A percentile compares a stretch with the other conserved stretches of the same genome.
These are phyloP conservation scores for Drosophila nikananu DNA, from an alignment of 1,140 invertebrate genomes.

Conservation along the genomic window DNA sequence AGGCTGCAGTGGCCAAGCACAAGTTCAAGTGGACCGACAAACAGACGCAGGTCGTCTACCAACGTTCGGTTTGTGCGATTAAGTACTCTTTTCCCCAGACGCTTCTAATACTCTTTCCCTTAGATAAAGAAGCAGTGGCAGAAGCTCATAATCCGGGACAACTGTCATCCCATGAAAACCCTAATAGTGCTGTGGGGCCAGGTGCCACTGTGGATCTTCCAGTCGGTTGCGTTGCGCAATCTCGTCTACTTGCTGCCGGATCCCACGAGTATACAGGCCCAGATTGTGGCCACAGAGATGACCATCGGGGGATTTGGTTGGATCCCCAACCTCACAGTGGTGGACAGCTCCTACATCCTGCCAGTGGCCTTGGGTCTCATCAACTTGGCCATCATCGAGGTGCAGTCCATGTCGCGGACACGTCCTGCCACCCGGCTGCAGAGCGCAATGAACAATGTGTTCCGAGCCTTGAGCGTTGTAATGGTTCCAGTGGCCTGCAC, in stretches of 20 bases:
- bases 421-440: slow-evolving; percentile 87
- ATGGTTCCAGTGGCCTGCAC: slow-evolving; percentile 90
- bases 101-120: neutral
- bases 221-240: slow-evolving; percentile 94
- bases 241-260: slow-evolving; percentile 90
- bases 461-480: slow-evolving; percentile 88
- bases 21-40: slow-evolving; percentile 90
- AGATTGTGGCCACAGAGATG: slow-evolving; percentile 88
- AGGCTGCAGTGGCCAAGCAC: slow-evolving; percentile 89
- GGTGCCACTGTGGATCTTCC: slow-evolving; percentile 93
- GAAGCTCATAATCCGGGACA: slow-evolving; percentile 91
- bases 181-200: slow-evolving; percentile 90
- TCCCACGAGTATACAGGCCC: slow-evolving; percentile 86
- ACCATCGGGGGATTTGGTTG: slow-evolving; percentile 91
- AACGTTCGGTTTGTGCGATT: slow-evolving; percentile 87
- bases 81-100: neutral
- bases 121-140: slow-evolving; percentile 91
- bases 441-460: slow-evolving; percentile 88
- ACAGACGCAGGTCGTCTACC: slow-evolving; percentile 88
- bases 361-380: slow-evolving; percentile 90
- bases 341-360: slow-evolving; percentile 90
- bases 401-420: slow-evolving; percentile 88
- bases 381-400: slow-evolving; percentile 91
- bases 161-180: slow-evolving; percentile 96
- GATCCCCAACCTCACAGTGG: slow-evolving; percentile 91